Evolutionary conservation across 2,888 invertebrate genomes (phyloP), one percentile per base, ranked within the genome.

Genomic region (Tortricodes alternella): DNA sequence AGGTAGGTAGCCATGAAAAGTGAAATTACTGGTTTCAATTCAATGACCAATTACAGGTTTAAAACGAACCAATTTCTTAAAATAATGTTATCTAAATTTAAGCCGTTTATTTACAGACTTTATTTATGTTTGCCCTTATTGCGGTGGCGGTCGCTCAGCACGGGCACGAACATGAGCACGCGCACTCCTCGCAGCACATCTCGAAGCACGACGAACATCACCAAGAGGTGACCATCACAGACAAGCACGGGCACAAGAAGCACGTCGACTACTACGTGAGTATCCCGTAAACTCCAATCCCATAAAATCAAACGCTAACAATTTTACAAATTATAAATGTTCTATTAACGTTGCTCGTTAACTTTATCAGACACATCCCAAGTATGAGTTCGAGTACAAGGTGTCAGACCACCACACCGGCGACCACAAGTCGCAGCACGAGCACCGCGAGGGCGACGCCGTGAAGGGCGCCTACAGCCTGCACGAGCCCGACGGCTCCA

Each of bases 381-480:
- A 76, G 48, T 77, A 78, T 58, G 74, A 76, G 55, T 89, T 85
- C 71, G 82, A 77, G 63, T 90, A 91, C 66, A 83, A 85, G 56
- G 90, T 91, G 29, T 72, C 80, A 57, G 89, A 91, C 64, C 78
- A 78, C 18, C 85, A 89, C 69, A 91, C 91, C 52, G 86, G 88
- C 18, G 91, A 91, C 74, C 72, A 79, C 67, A 89, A 89, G 74
- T 68, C 71, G 58, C 88, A 88, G 71, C 76, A 83, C 46, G 92
- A 92, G 73, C 76, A 80, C 58, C 82, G 86, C 53, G 87, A 91
- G 73, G 93, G 93, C 7, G 89, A 93, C 69, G 86, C 80, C 44
- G 93, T 93, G 52, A 87, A 91, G 68, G 93, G 93, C 8, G 71
- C 90, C 67, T 93, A 93, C 74, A 85, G 84, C n/a, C 76, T 92